phyloP scores from a whole-genome alignment of 2,797 vertebrate genomes.

The Danio choprae region DNA sequence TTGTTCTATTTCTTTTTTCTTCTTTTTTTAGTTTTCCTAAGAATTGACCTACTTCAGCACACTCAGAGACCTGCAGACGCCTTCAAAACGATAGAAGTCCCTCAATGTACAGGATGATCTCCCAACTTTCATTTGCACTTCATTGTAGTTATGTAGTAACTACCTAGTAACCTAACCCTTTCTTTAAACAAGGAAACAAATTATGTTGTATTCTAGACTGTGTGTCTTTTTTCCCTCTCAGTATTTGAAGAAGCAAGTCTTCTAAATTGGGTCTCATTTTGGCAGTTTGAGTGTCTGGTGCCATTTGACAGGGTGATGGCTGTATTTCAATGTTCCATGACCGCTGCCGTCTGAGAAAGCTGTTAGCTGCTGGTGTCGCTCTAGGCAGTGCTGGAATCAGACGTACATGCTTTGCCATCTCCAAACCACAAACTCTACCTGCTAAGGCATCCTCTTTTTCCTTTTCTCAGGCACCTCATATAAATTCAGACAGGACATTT shows the following conservation, averaged over 20 bases:
- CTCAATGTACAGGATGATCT: background rate
- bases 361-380: slow-evolving; percentile 72
- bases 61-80: slow-evolving; percentile 6
- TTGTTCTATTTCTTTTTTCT: background rate
- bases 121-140: slow-evolving; percentile 15
- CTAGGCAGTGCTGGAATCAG: slow-evolving; percentile 71
- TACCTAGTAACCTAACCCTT: background rate
- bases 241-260: slow-evolving; percentile 25
- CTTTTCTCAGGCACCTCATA: slow-evolving; percentile 71
- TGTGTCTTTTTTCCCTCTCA: background rate
- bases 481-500: slow-evolving; percentile 60
- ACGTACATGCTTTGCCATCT: slow-evolving; percentile 66
- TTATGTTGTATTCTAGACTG: too few species aligned
- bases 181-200: background rate
- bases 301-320: slow-evolving; percentile 43
- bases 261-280: slow-evolving; percentile 29
- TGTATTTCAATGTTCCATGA: slow-evolving; percentile 68
- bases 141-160: slow-evolving; percentile 1
- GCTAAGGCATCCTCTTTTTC: slow-evolving; percentile 59
- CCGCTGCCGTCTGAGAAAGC: slow-evolving; percentile 75
- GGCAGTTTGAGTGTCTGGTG: slow-evolving; percentile 11
- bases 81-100: background rate
- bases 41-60: slow-evolving; percentile 35
- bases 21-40: background rate
- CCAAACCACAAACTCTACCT: slow-evolving; percentile 61